Percentiles rank a stretch among this genome's conserved stretches.
Conservation (phyloP, 2,888 invertebrate species). For the Leptopterna dolabrata region DNA sequence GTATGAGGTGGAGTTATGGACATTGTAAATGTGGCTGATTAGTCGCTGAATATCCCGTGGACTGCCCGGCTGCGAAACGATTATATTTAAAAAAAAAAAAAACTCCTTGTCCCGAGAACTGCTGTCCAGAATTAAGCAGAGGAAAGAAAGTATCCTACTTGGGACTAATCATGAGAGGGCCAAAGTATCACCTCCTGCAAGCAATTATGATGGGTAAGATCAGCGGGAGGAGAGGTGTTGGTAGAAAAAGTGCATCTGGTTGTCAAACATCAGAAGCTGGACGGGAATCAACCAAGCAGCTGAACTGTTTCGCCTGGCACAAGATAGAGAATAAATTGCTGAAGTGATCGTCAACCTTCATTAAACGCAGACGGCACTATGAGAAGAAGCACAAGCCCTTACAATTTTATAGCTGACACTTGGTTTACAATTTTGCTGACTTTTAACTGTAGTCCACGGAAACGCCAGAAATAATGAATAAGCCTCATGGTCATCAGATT, state of each 20-base stretch:
- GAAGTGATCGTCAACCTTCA: background rate
- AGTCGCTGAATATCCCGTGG: background rate
- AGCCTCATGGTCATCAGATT: no score
- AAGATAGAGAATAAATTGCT: background rate
- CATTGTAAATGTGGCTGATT: background rate
- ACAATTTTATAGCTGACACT: no score
- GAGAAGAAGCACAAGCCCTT: no score
- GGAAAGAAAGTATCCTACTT: background rate
- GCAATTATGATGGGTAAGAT: background rate
- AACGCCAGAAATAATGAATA: no score
- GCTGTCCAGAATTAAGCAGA: background rate
- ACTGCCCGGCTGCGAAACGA: background rate
- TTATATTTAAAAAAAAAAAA: background rate
- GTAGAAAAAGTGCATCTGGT: background rate
- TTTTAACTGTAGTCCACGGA: no score
- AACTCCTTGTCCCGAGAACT: background rate
- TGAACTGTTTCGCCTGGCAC: constrained; percentile 4
- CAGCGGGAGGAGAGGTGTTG: background rate
- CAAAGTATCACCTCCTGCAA: background rate
- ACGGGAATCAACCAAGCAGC: constrained; percentile 9
- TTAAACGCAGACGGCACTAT: background rate
- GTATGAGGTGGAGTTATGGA: background rate
- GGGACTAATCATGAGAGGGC: background rate
- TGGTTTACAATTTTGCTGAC: no score
- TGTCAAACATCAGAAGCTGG: constrained; percentile 1